Evolutionary conservation across 2,888 invertebrate species (phyloP), one percentile per base, ranked within the genome.

Genomic region (Spicauda simplicius): DNA sequence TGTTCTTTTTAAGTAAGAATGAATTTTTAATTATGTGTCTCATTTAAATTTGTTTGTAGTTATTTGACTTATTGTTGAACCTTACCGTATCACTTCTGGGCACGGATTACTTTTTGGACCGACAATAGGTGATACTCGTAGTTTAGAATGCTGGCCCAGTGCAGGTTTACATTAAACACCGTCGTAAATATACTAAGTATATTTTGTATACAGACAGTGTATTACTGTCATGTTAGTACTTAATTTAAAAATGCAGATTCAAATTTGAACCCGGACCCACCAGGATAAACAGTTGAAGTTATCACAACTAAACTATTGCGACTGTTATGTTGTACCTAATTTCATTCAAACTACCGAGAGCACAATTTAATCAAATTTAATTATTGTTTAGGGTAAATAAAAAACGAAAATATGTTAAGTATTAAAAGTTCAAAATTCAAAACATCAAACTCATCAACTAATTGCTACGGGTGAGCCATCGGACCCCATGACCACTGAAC

Each of bases 291-390:
- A 33, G 7, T 33, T 1, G 10, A 10, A 33, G 33, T 10, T 33
- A 25, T 5, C 33, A 33, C 33, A 10, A 10, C 33, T 6, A 10
- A 10, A 10, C 33, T 33, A 8, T 33, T 7, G 7, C 7, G 4
- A 30, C 30, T 7, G 85, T 86, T 79, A 88, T 89, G 82, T 80
- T 77, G 77, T 85, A 88, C 89, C 88, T 25, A 5, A 25, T 85
- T 87, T 85, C 84, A 78, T 83, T 76, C 84, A 80, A 84, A 81
- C 81, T 80, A 79, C 77, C 75, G 79, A 84, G 83, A 87, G 81
- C 81, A 78, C 81, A 86, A 86, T 88, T 88, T 87, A 87, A 88
- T 90, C 84, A 87, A 82, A 25, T 81, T 85, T 86, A 85, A 85
- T 87, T 88, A 86, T 86, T 73, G 73, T 76, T 73, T 82, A 41